These are phyloP conservation scores for Lasaia peninsularis DNA, from an alignment of 1,140 invertebrate species.

Conservation along the genomic window DNA sequence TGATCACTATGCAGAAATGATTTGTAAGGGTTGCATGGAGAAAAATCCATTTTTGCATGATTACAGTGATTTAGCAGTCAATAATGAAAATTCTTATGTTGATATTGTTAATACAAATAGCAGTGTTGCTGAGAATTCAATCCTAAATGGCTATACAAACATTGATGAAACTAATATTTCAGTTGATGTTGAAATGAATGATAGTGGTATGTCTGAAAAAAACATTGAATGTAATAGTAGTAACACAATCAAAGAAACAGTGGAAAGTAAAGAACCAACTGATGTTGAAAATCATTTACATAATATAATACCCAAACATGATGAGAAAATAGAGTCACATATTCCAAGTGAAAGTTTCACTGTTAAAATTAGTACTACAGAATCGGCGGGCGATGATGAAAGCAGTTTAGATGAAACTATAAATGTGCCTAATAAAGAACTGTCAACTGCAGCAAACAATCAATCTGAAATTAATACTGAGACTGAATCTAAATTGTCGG, in stretches of 20 bases:
- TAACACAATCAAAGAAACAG: background rate
- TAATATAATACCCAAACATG: background rate
- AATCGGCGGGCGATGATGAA: too few species aligned
- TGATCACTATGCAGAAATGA: conserved; percentile 87
- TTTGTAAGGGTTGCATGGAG: conserved; percentile 85
- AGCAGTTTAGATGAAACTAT: too few species aligned
- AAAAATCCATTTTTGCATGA: conserved; percentile 86
- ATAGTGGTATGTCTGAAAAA: background rate
- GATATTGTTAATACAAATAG: conserved; percentile 24
- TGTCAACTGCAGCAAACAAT: too few species aligned
- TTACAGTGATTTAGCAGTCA: conserved; percentile 79
- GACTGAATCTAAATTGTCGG: background rate
- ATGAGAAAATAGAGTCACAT: conserved; percentile 7
- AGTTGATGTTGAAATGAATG: background rate
- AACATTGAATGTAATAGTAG: background rate
- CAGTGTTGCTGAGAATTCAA: conserved; percentile 13
- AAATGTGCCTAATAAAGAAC: too few species aligned
- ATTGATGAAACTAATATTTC: background rate
- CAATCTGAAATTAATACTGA: too few species aligned
- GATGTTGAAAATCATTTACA: conserved; percentile 3
- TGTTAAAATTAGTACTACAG: too few species aligned
- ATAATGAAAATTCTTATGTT: conserved; percentile 34
- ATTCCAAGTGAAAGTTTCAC: too few species aligned
- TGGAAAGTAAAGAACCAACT: conserved; percentile 14
- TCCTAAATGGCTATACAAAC: conserved; percentile 1